phyloP scores from a whole-genome alignment of 2,888 invertebrate genomes.

The Orchesellides sinensis region DNA sequence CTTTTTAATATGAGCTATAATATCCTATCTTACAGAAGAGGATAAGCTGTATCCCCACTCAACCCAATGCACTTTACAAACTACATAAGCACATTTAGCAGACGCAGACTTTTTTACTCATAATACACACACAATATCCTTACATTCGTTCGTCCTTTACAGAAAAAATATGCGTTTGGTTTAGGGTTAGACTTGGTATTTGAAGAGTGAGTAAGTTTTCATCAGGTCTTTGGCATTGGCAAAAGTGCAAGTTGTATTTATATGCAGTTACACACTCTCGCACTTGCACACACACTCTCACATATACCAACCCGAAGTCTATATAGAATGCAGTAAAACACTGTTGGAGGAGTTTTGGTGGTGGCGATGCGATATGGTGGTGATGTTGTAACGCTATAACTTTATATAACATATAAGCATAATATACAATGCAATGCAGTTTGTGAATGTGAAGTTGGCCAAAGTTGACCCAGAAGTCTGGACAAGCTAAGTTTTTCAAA shows the following conservation, averaged over 20 bases:
- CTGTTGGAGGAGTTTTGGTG: background rate
- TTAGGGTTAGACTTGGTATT: background rate
- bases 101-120: too few relatives aligned
- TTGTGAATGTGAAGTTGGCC: constrained; percentile 24
- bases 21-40: background rate
- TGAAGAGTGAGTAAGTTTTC: constrained; percentile 20
- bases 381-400: too few relatives aligned
- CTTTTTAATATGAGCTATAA: background rate
- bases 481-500: constrained; percentile 59
- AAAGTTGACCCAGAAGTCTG: constrained; percentile 66
- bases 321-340: constrained; percentile 17
- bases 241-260: constrained; percentile 58
- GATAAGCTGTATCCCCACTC: constrained; percentile 23
- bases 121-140: constrained; percentile 13
- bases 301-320: constrained; percentile 3
- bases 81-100: constrained; percentile 25
- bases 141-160: constrained; percentile 42
- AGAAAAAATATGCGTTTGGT: constrained; percentile 48
- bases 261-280: constrained; percentile 48
- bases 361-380: background rate
- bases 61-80: constrained; percentile 56
- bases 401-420: background rate
- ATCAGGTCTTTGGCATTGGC: constrained; percentile 65
- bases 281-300: constrained; percentile 28
- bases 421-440: constrained; percentile 17